Conservation (phyloP, 64 coral and sea anemone species). For the Porites australiensis region DNA sequence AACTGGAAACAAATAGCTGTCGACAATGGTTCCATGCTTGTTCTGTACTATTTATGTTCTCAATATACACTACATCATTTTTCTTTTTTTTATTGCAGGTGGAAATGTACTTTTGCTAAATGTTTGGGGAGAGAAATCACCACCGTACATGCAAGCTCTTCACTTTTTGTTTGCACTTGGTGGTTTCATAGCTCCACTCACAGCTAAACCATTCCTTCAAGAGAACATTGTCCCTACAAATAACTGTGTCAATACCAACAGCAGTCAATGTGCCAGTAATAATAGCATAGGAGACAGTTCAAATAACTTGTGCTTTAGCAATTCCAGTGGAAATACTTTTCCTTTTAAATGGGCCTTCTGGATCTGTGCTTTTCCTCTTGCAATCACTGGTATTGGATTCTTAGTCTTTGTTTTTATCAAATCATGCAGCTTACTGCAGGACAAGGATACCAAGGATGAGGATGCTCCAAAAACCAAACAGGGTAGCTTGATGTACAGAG, state of each 20-base stretch:
- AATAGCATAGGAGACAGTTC: too few species aligned
- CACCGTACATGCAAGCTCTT: conserved; percentile 83
- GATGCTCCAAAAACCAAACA: conserved; percentile 34
- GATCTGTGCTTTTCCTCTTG: conserved; percentile 66
- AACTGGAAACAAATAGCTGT: too few species aligned
- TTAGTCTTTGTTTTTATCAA: conserved; percentile 59
- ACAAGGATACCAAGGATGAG: conserved; percentile 52
- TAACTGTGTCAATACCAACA: background rate
- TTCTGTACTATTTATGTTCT: too few species aligned
- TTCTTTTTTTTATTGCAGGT: conserved; percentile 44
- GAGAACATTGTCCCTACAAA: background rate
- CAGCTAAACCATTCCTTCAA: conserved; percentile 84
- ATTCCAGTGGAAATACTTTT: background rate
- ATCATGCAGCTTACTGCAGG: conserved; percentile 46
- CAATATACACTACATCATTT: background rate
- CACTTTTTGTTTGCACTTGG: conserved; percentile 91
- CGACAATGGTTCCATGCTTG: too few species aligned
- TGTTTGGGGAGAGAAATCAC: conserved; percentile 78
- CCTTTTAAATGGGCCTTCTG: conserved; percentile 83
- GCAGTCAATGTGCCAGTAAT: too few species aligned
- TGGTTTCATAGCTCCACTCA: conserved; percentile 77
- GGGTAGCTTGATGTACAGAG: conserved; percentile 67
- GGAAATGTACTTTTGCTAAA: conserved; percentile 89
- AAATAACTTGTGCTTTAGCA: too few species aligned
- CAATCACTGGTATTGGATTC: conserved; percentile 53